Percentiles rank a stretch among this genome's conserved stretches.
phyloP scores from a whole-genome alignment of 1,140 invertebrate species.

The Lepidostoma basale region DNA sequence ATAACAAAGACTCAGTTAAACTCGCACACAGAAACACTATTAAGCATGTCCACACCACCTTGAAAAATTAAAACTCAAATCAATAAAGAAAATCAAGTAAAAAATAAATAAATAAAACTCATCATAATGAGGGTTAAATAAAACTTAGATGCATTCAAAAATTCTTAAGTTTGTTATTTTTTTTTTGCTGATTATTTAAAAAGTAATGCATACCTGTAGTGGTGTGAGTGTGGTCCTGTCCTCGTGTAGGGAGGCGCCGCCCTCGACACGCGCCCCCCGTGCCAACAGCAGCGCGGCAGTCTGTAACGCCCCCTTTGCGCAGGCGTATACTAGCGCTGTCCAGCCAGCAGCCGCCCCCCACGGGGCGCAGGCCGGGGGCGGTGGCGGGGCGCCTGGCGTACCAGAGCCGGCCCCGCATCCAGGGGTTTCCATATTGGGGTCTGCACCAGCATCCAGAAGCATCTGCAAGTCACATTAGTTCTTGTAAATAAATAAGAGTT shows the following conservation, averaged over 20 bases:
- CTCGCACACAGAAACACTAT: no score
- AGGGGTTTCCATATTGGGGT: slow-evolving; percentile 75
- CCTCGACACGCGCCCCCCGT: slow-evolving; percentile 83
- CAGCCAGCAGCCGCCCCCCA: slow-evolving; percentile 49
- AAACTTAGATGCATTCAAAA: no score
- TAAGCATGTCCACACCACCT: no score
- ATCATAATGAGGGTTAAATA: no score
- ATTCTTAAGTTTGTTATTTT: no score
- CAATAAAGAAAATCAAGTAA: no score
- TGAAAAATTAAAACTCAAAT: no score
- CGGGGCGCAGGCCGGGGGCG: slow-evolving; percentile 50
- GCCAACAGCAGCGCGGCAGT: slow-evolving; percentile 73
- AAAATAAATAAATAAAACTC: no score
- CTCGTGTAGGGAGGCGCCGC: slow-evolving; percentile 78
- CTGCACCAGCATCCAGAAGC: slow-evolving; percentile 78
- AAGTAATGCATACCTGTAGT: slow-evolving; percentile 78
- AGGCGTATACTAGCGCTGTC: slow-evolving; percentile 61
- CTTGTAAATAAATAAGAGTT: no score
- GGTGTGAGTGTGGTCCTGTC: slow-evolving; percentile 87
- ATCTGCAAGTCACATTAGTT: slow-evolving; percentile 60
- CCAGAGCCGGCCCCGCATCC: slow-evolving; percentile 55
- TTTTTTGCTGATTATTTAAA: no score
- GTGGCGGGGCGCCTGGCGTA: slow-evolving; percentile 53
- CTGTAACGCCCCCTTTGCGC: slow-evolving; percentile 57
- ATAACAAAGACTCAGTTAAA: no score